Evolutionary conservation across 2,888 invertebrate genomes (phyloP).

Genomic region (Oscheius sp.): DNA sequence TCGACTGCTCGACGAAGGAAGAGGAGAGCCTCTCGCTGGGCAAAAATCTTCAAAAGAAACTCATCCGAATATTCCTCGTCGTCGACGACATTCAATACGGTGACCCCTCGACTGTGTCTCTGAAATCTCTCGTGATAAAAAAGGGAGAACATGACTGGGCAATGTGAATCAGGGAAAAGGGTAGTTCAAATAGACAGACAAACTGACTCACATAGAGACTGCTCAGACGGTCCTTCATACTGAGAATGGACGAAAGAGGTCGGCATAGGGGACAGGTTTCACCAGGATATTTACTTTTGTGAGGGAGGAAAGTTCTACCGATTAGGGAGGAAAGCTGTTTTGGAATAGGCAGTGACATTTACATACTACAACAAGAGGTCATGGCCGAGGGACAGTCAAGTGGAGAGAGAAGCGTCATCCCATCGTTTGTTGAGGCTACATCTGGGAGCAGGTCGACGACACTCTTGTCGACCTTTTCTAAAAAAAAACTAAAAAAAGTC

Average conservation of each 20-base stretch:
- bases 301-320: constrained; percentile 29
- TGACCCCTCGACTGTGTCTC: not conserved
- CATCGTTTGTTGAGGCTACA: too few relatives aligned
- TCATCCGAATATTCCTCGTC: too few relatives aligned
- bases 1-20: constrained; percentile 1
- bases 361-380: not conserved
- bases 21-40: constrained; percentile 3
- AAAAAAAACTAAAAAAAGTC: too few relatives aligned
- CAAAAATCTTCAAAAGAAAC: constrained; percentile 15
- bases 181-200: not conserved
- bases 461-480: too few relatives aligned
- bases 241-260: not conserved
- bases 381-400: too few relatives aligned
- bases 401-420: too few relatives aligned
- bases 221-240: constrained; percentile 30
- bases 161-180: not conserved
- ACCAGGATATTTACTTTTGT: constrained; percentile 22
- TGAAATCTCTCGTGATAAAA: not conserved
- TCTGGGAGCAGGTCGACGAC: too few relatives aligned
- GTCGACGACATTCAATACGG: not conserved
- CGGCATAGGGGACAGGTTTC: constrained; percentile 15
- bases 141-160: not conserved
- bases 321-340: constrained; percentile 4
- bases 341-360: not conserved
- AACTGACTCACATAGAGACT: constrained; percentile 23